Evolutionary conservation across 2,888 invertebrate species (phyloP), one percentile per base, ranked within the genome.

Genomic region (Liodrosophila aerea): DNA sequence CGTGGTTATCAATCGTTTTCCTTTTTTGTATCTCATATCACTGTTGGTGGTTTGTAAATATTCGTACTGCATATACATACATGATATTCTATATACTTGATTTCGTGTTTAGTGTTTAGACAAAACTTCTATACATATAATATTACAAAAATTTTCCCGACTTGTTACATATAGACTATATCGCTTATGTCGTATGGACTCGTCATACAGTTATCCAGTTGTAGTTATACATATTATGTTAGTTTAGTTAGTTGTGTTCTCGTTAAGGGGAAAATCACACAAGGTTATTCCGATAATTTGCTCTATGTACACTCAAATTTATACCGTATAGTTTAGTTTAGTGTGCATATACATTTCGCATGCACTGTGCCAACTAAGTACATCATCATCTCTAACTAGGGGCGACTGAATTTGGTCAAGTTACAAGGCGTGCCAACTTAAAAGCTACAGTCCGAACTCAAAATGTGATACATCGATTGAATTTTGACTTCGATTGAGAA

Each of bases 41-140:
- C 82, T 82, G 86, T 86, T 85, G 81, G 86, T 82, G 86, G 81
- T 86, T 81, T 85, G 61, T 78, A 68, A 65, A 82, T 83, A 51
- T 69, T 78, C 50, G 58, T 62, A 58, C 64, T 57, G 60, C 43
- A 57, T 46, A 61, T 61, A 56, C 39, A 49, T 50, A 34, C 18
- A 47, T 45, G 31, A 27, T 8, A 18, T 41, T 34, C 16, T 18
- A 29, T 34, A 8, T 41, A 12, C 15, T 37, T 39, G 30, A 40
- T 40, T 30, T 53, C 46, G 46, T n/a, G 44, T 43, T 56, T 40
- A 54, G 45, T 58, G 52, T 70, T 62, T 81, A 76, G 70, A 53
- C 66, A 61, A 64, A 84, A 18, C 16, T 39, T 74, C 67, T 78
- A 77, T 82, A 77, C 65, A 63, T 76, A 83, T 61, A 77, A 78